Evolutionary conservation across 2,888 invertebrate species (phyloP).

Genomic region (Neoascia interrupta): DNA sequence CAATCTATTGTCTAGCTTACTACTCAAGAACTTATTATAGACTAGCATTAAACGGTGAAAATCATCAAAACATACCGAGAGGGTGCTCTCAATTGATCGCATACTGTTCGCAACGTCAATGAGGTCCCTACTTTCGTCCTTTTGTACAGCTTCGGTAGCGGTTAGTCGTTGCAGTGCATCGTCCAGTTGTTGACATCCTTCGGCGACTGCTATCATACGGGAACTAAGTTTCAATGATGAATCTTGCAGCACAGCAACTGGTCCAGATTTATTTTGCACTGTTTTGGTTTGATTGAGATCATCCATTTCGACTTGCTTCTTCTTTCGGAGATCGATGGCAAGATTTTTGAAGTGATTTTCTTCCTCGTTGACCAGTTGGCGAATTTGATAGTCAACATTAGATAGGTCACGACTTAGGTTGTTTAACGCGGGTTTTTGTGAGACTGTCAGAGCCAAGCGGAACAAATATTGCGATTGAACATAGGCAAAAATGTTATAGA

Average conservation of each 20-base stretch:
- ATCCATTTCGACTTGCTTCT: slow-evolving; percentile 74
- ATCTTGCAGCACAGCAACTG: slow-evolving; percentile 76
- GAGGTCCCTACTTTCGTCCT: slow-evolving; percentile 75
- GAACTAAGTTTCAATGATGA: slow-evolving; percentile 78
- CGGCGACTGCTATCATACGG: slow-evolving; percentile 78
- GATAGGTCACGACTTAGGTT: slow-evolving; percentile 74
- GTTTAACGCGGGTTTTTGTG: slow-evolving; percentile 75
- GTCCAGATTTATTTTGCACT: slow-evolving; percentile 74
- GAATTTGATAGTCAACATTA: slow-evolving; percentile 75
- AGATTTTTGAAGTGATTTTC: slow-evolving; percentile 77
- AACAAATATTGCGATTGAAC: slow-evolving; percentile 79
- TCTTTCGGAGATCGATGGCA: slow-evolving; percentile 74
- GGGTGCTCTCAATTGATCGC: slow-evolving; percentile 76
- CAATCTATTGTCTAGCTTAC: slow-evolving; percentile 73
- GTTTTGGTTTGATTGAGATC: slow-evolving; percentile 73
- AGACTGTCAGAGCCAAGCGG: slow-evolving; percentile 77
- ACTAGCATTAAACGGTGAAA: slow-evolving; percentile 78
- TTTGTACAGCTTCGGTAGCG: slow-evolving; percentile 74
- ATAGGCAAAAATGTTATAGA: slow-evolving; percentile 79
- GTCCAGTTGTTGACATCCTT: slow-evolving; percentile 77
- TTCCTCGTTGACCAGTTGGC: slow-evolving; percentile 76
- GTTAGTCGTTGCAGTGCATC: slow-evolving; percentile 76
- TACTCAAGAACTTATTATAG: slow-evolving; percentile 78
- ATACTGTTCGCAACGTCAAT: slow-evolving; percentile 77
- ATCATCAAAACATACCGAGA: slow-evolving; percentile 78